Evolutionary conservation across 92 coral and sea anemone species (phyloP).

Genomic region (Diadumene lineata): DNA sequence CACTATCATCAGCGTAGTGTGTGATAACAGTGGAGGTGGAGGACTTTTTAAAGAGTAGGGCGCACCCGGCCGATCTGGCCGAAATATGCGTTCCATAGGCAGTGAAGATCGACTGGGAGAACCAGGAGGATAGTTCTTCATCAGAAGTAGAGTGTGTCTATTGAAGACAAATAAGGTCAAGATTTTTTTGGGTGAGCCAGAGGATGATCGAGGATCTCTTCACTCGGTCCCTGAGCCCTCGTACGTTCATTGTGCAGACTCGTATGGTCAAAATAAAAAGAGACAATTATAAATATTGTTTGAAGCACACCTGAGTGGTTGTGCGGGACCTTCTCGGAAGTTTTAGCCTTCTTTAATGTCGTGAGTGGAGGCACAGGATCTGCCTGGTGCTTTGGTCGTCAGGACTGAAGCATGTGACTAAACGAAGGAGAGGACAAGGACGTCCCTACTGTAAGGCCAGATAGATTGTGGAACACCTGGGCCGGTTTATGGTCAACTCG

Average conservation of each 20-base stretch:
- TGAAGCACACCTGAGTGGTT: too few relatives aligned
- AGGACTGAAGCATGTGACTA: too few relatives aligned
- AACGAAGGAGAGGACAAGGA: too few relatives aligned
- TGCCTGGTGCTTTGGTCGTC: too few relatives aligned
- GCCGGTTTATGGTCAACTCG: too few relatives aligned
- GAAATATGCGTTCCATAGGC: neutral
- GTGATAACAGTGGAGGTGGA: neutral
- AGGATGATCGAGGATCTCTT: slow-evolving; percentile 19
- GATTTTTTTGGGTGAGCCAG: slow-evolving; percentile 2
- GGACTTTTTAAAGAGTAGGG: neutral
- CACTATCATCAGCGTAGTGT: neutral
- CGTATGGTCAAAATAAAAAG: neutral
- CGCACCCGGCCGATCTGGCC: slow-evolving; percentile 19
- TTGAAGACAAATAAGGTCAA: slow-evolving; percentile 29
- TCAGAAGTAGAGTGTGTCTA: slow-evolving; percentile 12
- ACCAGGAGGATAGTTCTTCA: slow-evolving; percentile 24
- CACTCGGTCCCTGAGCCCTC: slow-evolving; percentile 17
- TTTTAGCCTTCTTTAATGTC: too few relatives aligned
- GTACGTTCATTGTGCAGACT: neutral
- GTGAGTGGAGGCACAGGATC: too few relatives aligned
- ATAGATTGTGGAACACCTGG: too few relatives aligned
- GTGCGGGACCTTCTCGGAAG: too few relatives aligned
- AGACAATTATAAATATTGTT: too few relatives aligned
- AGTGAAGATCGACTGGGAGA: slow-evolving; percentile 1
- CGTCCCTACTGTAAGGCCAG: too few relatives aligned